These are phyloP conservation scores for Orthosia gothica DNA, from an alignment of 2,888 invertebrate species.

Conservation along the genomic window DNA sequence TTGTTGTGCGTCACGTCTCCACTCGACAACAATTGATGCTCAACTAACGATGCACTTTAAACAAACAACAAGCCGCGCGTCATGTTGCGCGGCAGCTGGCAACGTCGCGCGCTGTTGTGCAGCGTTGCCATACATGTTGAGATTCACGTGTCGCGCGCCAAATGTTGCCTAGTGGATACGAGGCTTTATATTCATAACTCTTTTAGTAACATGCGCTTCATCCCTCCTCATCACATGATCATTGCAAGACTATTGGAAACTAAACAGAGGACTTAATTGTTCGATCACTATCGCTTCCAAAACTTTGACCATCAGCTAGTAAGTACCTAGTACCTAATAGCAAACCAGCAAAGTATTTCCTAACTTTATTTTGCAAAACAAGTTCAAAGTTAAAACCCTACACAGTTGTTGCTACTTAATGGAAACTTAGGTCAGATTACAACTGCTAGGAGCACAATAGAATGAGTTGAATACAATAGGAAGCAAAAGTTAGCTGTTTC, in stretches of 20 bases:
- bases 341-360: background rate
- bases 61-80: too few species aligned
- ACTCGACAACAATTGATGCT: too few species aligned
- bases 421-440: conserved; percentile 37
- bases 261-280: background rate
- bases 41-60: too few species aligned
- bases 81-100: too few species aligned
- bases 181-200: too few species aligned
- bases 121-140: too few species aligned
- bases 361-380: conserved; percentile 5
- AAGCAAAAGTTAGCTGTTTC: conserved; percentile 4
- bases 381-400: conserved; percentile 7
- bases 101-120: too few species aligned
- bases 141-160: too few species aligned
- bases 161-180: too few species aligned
- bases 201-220: too few species aligned
- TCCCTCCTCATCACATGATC: too few species aligned
- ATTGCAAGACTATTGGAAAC: background rate
- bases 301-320: background rate
- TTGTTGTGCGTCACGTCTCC: too few species aligned
- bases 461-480: conserved; percentile 31
- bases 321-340: background rate
- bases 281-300: background rate
- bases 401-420: conserved; percentile 24
- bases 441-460: conserved; percentile 29